Evolutionary conservation across 2,888 invertebrate genomes (phyloP).

Genomic region (Lasioglossum malachurum): DNA sequence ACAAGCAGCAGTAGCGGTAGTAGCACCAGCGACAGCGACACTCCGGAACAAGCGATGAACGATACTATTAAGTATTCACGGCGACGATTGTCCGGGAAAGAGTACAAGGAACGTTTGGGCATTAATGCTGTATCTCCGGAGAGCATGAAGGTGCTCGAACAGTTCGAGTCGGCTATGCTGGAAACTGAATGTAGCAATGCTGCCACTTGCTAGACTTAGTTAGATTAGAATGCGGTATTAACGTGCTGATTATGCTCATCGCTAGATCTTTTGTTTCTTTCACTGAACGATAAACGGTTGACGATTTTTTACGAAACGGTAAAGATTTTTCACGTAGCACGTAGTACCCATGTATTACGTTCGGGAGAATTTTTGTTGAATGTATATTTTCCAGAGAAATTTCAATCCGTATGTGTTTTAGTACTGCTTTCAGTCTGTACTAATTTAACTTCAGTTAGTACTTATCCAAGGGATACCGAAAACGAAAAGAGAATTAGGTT

Average conservation of each 20-base stretch:
- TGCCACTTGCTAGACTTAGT: conserved; percentile 76
- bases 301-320: conserved; percentile 25
- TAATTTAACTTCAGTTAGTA: too few species aligned
- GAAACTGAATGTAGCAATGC: conserved; percentile 70
- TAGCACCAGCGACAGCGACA: conserved; percentile 67
- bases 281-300: conserved; percentile 18
- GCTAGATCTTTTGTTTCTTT: conserved; percentile 38
- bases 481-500: conserved; percentile 35
- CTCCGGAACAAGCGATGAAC: conserved; percentile 62
- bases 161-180: conserved; percentile 77
- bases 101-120: conserved; percentile 67
- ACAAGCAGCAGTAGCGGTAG: conserved; percentile 54
- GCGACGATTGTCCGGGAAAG: conserved; percentile 46
- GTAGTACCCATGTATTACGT: conserved; percentile 13
- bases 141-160: conserved; percentile 76
- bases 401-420: conserved; percentile 38
- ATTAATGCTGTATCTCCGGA: conserved; percentile 75
- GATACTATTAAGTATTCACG: conserved; percentile 47
- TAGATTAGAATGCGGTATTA: conserved; percentile 60
- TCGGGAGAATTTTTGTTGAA: background rate
- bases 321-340: conserved; percentile 13
- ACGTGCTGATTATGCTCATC: conserved; percentile 62
- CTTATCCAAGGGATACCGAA: conserved; percentile 28
- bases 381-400: conserved; percentile 4
- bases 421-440: conserved; percentile 46